A percentile compares a stretch with the other conserved stretches of the same genome.
Conservation (phyloP, 2,113 vertebrate species). For the Bufo gargarizans region DNA sequence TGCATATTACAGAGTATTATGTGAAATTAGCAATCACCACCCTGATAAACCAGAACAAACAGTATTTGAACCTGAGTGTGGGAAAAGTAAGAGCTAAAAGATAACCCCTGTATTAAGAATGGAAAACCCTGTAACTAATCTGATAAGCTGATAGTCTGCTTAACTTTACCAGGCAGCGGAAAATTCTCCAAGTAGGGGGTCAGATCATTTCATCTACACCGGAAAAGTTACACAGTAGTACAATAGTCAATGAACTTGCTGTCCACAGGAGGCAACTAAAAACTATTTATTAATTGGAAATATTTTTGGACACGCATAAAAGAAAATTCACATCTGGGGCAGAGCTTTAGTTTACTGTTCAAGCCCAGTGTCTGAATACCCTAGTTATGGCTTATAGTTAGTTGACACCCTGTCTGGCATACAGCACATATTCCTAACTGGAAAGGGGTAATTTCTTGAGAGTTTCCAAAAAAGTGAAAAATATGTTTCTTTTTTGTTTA, state of each 20-base stretch:
- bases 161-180: background rate
- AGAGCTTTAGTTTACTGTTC: no score
- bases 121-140: conserved; percentile 26
- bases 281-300: no score
- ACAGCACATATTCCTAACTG: no score
- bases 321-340: no score
- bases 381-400: no score
- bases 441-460: no score
- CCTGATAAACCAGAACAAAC: background rate
- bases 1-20: background rate
- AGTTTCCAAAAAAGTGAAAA: no score
- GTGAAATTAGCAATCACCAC: background rate
- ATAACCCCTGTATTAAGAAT: conserved; percentile 12
- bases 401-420: no score
- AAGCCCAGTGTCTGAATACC: no score
- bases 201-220: background rate
- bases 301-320: no score
- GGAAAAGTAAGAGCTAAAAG: conserved; percentile 16
- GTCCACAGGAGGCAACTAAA: background rate
- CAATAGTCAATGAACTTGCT: background rate
- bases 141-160: background rate
- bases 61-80: conserved; percentile 6
- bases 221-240: background rate
- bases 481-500: no score
- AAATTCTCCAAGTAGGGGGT: background rate